Percentiles rank a stretch among this genome's conserved stretches.
These are phyloP conservation scores for Typhlichthys eigenmanni DNA, from an alignment of 2,797 vertebrate species.

Conservation along the genomic window DNA sequence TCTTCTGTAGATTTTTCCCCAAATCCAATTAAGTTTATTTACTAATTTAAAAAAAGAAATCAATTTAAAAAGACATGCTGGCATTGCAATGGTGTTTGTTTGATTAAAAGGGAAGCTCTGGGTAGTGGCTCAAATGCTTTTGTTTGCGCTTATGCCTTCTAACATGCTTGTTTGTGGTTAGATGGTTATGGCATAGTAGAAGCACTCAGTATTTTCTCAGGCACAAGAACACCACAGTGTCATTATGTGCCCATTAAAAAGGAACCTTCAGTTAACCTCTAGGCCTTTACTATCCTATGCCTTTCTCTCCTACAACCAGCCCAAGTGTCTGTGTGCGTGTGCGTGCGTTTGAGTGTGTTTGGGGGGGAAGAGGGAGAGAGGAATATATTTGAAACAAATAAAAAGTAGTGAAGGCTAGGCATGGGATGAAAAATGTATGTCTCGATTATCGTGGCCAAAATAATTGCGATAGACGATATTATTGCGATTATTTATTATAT, in stretches of 20 bases:
- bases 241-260: constrained; percentile 78
- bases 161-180: constrained; percentile 71
- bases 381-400: constrained; percentile 75
- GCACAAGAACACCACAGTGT: constrained; percentile 72
- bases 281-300: constrained; percentile 39
- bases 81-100: constrained; percentile 35
- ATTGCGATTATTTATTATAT: too few species aligned
- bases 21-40: constrained; percentile 35
- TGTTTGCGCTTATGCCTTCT: constrained; percentile 59
- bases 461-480: too few species aligned
- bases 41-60: constrained; percentile 38
- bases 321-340: not conserved
- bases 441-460: too few species aligned
- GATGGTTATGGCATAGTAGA: constrained; percentile 65
- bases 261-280: constrained; percentile 69
- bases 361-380: constrained; percentile 50
- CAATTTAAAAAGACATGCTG: too few species aligned
- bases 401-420: constrained; percentile 42
- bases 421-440: too few species aligned
- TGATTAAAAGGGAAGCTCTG: constrained; percentile 43
- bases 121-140: constrained; percentile 57
- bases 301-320: constrained; percentile 66
- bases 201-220: constrained; percentile 73
- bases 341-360: constrained; percentile 22
- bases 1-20: constrained; percentile 7